A percentile compares a stretch with the other conserved stretches of the same genome.
phyloP scores from a whole-genome alignment of 2,113 vertebrate genomes.

The Prionailurus bengalensis region DNA sequence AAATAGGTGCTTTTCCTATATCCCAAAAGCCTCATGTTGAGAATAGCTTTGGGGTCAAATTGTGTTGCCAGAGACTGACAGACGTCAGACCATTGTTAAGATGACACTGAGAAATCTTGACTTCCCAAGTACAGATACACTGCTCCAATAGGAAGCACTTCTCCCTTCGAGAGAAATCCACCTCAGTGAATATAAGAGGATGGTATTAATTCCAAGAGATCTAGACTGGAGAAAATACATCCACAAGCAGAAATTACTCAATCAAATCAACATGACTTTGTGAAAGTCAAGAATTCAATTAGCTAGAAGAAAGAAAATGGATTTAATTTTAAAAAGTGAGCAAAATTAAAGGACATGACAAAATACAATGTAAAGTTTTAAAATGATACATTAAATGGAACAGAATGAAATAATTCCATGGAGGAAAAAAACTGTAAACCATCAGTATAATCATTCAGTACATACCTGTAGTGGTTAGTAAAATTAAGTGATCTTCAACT shows the following conservation, averaged over 20 bases:
- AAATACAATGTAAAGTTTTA: neutral
- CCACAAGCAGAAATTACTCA: no score
- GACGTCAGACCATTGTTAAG: neutral
- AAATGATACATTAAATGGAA: neutral
- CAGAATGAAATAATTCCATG: no score
- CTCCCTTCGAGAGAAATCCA: neutral
- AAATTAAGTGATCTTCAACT: neutral
- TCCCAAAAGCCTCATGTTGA: neutral
- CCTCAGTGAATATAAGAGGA: neutral
- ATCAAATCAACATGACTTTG: no score
- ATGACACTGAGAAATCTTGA: neutral
- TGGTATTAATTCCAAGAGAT: no score
- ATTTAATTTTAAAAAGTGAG: no score
- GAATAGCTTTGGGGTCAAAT: neutral
- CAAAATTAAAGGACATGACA: neutral
- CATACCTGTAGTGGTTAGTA: no score
- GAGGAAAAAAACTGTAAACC: no score
- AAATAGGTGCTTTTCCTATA: neutral
- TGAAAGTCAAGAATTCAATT: no score
- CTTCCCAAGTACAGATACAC: neutral
- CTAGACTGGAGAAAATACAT: no score
- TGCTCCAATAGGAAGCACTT: neutral
- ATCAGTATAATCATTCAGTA: no score
- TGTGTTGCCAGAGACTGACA: neutral
- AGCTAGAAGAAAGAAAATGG: no score